Base-by-base conservation (phyloP, 1,140 invertebrate genomes). In the Dreissena rostriformis region DNA sequence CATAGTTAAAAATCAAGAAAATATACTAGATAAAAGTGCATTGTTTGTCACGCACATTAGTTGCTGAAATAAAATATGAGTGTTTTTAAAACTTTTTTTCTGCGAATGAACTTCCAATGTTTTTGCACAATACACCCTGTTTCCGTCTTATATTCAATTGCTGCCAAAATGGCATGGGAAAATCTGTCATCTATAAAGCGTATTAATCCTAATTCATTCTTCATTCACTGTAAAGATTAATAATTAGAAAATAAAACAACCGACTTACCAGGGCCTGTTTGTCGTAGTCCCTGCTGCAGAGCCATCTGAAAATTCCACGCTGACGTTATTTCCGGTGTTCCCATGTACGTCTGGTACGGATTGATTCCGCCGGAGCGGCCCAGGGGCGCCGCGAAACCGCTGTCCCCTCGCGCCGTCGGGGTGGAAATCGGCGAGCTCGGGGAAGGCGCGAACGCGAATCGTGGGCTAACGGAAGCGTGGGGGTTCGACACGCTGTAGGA, bases 301-400 rank as follows among this genome's bases (percentile, higher is more conserved):
- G 86, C 82, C 71, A 86, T 81, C 75, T 84, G 73, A 65, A 80
- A 87, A 77, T 91, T 91, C 91, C 90, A 92, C 12, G 91, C 87
- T 6, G 87, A 87, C n/a, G 78, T 39, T 49, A 92, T 74, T 15
- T 92, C 91, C 12, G 88, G 88, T 65, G 79, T 72, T 57, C 86
- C 83, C 90, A 91, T 91, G 82, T 91, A 91, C 1, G 90, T 85
- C 11, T 82, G 77, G 49, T 87, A 87, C 10, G 89, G 88, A 61
- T 85, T 90, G 29, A 92, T 79, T 15, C 91, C 88, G 29, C 87
- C 86, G n/a, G 88, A 72, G 26, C 90, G 76, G 51, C 84, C 80
- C 29, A 91, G 74, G 0, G 89, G 82, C 2, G 87, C 74, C 12
- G 87, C 82, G 80, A 89, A 87, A 61, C 89, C 86, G 66, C 74